Conservation (phyloP, 64 coral and sea anemone genomes). For the Porites lutea region DNA sequence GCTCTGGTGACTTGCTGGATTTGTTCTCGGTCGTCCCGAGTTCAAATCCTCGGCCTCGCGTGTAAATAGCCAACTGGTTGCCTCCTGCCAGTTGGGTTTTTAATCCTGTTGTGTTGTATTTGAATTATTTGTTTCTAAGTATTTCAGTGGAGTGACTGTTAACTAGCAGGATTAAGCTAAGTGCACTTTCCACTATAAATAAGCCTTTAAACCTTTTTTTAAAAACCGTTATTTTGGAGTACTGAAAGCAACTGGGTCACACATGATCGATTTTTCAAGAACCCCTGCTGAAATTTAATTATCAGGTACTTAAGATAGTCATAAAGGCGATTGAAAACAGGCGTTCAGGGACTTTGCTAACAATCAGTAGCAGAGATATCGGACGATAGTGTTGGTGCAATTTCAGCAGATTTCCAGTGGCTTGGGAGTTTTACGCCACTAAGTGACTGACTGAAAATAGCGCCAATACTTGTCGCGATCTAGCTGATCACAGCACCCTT, state of each 20-base stretch:
- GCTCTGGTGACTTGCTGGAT: no score
- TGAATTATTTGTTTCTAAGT: no score
- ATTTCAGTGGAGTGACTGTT: no score
- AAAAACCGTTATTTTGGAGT: no score
- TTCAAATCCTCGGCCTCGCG: no score
- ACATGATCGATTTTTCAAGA: background rate
- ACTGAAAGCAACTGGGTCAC: background rate
- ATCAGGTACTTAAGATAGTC: background rate
- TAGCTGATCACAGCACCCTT: slow-evolving; percentile 34
- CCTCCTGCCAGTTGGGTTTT: no score
- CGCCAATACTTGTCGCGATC: slow-evolving; percentile 36
- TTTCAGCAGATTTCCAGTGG: slow-evolving; percentile 44
- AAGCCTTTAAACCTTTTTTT: no score
- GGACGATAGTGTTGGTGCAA: background rate
- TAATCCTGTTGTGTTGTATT: no score
- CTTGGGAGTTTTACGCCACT: background rate
- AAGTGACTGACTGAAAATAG: slow-evolving; percentile 38
- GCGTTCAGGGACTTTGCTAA: background rate
- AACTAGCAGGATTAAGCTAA: no score
- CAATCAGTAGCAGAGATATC: background rate
- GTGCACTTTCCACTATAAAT: no score
- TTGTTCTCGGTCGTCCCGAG: no score
- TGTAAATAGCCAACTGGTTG: no score
- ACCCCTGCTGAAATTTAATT: background rate
- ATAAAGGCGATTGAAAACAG: background rate